Evolutionary conservation across 2,888 invertebrate species (phyloP).

Genomic region (Agrochola lychnidis): DNA sequence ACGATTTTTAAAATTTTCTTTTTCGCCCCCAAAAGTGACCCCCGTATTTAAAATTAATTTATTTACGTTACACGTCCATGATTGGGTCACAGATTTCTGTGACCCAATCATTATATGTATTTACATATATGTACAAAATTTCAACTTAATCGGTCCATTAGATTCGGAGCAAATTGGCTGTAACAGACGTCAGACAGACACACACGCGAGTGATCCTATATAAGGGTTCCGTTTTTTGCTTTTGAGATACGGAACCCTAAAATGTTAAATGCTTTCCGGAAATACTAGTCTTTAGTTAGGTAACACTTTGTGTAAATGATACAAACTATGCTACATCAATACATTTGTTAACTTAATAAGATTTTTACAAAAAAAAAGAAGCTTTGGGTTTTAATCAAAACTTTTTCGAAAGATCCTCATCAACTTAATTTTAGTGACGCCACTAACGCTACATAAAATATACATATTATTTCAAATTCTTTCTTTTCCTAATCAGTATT

Average conservation of each 20-base stretch:
- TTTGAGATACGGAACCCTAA: not conserved
- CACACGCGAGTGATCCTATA: too few relatives aligned
- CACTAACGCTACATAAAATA: slow-evolving; percentile 28
- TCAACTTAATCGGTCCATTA: too few relatives aligned
- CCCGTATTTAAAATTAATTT: too few relatives aligned
- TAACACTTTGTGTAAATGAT: not conserved
- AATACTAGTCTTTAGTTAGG: not conserved
- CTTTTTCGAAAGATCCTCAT: not conserved
- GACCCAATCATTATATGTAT: too few relatives aligned
- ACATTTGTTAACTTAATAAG: not conserved
- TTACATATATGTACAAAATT: too few relatives aligned
- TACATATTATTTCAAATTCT: slow-evolving; percentile 10
- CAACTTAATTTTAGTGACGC: slow-evolving; percentile 6
- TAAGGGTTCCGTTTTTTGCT: too few relatives aligned
- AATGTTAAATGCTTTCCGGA: not conserved
- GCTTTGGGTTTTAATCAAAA: not conserved
- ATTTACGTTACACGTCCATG: too few relatives aligned
- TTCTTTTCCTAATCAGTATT: slow-evolving; percentile 43
- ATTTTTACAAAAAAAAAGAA: not conserved
- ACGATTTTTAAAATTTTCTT: too few relatives aligned
- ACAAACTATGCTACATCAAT: not conserved
- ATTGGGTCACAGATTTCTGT: too few relatives aligned
- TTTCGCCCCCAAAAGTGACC: too few relatives aligned
- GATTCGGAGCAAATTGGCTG: too few relatives aligned
- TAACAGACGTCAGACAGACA: too few relatives aligned